Conservation (phyloP, 2,797 vertebrate species). For the Cichlasoma orientale region DNA sequence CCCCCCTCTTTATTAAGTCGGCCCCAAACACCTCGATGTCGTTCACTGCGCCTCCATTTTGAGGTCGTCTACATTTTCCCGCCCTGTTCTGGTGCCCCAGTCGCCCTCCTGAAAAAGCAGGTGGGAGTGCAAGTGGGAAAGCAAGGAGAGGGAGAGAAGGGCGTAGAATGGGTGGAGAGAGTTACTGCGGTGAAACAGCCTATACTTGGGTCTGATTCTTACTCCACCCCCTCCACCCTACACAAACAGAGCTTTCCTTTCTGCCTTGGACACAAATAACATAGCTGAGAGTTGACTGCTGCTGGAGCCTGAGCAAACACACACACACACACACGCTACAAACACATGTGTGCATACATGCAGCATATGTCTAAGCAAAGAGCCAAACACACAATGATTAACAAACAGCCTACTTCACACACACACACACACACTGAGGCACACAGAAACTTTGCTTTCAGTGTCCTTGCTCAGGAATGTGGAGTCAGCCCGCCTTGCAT, state of each 20-base stretch:
- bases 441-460: constrained; percentile 25
- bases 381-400: constrained; percentile 19
- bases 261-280: constrained; percentile 79
- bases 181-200: constrained; percentile 86
- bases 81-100: constrained; percentile 41
- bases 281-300: constrained; percentile 58
- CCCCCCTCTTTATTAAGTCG: constrained; percentile 8
- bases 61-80: constrained; percentile 61
- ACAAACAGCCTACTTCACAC: constrained; percentile 13
- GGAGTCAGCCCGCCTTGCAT: constrained; percentile 47
- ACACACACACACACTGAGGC: constrained; percentile 15
- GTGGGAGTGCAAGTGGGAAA: constrained; percentile 42
- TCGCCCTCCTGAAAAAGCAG: constrained; percentile 46
- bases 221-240: constrained; percentile 81
- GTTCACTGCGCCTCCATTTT: constrained; percentile 67
- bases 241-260: constrained; percentile 85
- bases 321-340: constrained; percentile 19
- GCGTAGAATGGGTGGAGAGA: constrained; percentile 78
- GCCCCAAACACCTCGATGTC: constrained; percentile 35
- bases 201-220: constrained; percentile 87
- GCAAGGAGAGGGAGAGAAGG: constrained; percentile 31
- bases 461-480: constrained; percentile 56
- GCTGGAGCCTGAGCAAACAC: constrained; percentile 37
- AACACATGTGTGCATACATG: neutral
- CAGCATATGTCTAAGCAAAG: constrained; percentile 21